These are phyloP conservation scores for Erannis defoliaria DNA, from an alignment of 2,888 invertebrate species.

Conservation along the genomic window DNA sequence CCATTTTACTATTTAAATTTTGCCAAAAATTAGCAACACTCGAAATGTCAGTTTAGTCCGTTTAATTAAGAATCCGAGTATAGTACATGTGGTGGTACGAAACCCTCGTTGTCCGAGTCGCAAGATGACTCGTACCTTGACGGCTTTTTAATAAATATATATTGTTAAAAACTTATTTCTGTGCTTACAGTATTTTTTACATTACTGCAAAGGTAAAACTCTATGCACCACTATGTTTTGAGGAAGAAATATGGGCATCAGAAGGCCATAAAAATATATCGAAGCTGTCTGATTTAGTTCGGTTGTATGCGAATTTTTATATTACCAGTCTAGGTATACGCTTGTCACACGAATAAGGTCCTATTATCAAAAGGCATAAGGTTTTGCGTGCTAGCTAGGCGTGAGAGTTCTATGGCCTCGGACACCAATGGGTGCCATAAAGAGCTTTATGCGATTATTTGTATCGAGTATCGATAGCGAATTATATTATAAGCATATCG, in stretches of 20 bases:
- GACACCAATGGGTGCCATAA: slow-evolving; percentile 25
- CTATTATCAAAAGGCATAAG: neutral
- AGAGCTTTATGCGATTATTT: slow-evolving; percentile 33
- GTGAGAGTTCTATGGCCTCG: slow-evolving; percentile 18
- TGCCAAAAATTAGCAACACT: too few relatives aligned
- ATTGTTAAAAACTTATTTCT: too few relatives aligned
- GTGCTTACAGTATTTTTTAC: neutral
- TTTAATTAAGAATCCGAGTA: too few relatives aligned
- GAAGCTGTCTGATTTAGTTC: slow-evolving; percentile 29
- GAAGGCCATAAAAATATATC: slow-evolving; percentile 36
- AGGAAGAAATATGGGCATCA: slow-evolving; percentile 57
- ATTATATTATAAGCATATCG: slow-evolving; percentile 33
- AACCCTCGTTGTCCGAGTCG: too few relatives aligned
- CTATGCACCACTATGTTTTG: slow-evolving; percentile 50
- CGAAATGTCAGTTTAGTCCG: too few relatives aligned
- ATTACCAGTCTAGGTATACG: neutral
- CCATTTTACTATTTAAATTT: too few relatives aligned
- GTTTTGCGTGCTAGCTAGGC: neutral
- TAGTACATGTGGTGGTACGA: too few relatives aligned
- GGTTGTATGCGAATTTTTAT: slow-evolving; percentile 21
- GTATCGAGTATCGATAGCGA: slow-evolving; percentile 32
- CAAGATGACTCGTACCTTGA: too few relatives aligned
- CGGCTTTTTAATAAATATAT: too few relatives aligned
- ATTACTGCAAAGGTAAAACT: slow-evolving; percentile 45
- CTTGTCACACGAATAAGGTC: slow-evolving; percentile 1